Evolutionary conservation across 2,113 vertebrate species (phyloP).

Genomic region (Poeciliopsis retropinna): DNA sequence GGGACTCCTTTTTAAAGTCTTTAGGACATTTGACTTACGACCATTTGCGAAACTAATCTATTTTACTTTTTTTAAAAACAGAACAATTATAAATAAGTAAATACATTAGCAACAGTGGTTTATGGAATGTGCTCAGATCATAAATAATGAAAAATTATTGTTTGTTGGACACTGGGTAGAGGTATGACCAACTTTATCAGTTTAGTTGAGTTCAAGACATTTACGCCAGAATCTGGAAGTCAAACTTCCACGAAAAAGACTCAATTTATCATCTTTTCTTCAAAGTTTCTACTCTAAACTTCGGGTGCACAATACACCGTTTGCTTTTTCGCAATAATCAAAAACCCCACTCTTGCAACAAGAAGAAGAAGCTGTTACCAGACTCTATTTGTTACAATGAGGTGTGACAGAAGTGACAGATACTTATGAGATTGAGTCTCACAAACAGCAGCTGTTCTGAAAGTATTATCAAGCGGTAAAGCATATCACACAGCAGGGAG

Average conservation of each 20-base stretch:
- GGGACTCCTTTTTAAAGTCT: too few relatives aligned
- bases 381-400: conserved; percentile 28
- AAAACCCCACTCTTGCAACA: neutral
- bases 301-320: neutral
- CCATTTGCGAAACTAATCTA: too few relatives aligned
- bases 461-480: conserved; percentile 9
- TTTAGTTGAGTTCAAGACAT: neutral
- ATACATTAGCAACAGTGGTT: too few relatives aligned
- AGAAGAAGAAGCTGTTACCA: neutral
- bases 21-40: too few relatives aligned
- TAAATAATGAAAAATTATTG: neutral
- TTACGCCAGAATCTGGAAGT: neutral
- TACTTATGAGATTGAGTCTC: conserved; percentile 20
- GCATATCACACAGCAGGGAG: conserved; percentile 25
- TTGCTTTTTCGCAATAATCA: neutral
- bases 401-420: conserved; percentile 18
- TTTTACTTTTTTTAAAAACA: too few relatives aligned
- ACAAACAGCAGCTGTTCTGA: neutral
- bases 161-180: neutral
- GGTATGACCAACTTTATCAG: neutral
- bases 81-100: too few relatives aligned
- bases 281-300: too few relatives aligned
- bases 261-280: neutral
- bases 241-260: too few relatives aligned
- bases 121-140: neutral